phyloP scores from a whole-genome alignment of 2,797 vertebrate genomes.

The Parauchenoglanis ngamensis region DNA sequence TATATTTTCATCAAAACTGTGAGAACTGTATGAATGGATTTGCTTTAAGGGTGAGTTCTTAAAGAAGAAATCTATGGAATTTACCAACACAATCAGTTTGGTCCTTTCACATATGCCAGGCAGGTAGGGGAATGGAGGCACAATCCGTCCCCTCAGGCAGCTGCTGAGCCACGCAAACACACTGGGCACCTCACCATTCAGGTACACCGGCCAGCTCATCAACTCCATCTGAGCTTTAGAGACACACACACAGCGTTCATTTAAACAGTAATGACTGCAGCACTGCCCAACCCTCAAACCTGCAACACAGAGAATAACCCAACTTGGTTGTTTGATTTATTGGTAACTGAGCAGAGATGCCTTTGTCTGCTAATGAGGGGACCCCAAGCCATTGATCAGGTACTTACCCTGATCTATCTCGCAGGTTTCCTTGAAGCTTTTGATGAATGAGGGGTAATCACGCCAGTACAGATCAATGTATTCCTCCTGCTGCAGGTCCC shows the following conservation, averaged over 20 bases:
- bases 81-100: slow-evolving; percentile 89
- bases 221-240: slow-evolving; percentile 82
- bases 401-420: slow-evolving; percentile 85
- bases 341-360: slow-evolving; percentile 47
- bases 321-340: not conserved
- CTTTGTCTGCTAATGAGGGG: slow-evolving; percentile 46
- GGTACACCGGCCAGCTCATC: slow-evolving; percentile 86
- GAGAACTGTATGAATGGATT: not conserved
- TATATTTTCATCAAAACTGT: not conserved
- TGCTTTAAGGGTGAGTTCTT: not conserved
- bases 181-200: slow-evolving; percentile 86
- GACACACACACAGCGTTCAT: not conserved
- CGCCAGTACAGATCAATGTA: slow-evolving; percentile 95
- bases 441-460: slow-evolving; percentile 89
- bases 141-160: slow-evolving; percentile 83
- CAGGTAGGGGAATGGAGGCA: slow-evolving; percentile 86
- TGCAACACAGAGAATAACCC: not conserved
- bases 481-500: slow-evolving; percentile 88
- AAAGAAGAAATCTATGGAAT: not conserved
- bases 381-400: slow-evolving; percentile 34
- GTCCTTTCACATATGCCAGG: slow-evolving; percentile 90
- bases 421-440: slow-evolving; percentile 82
- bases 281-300: not conserved
- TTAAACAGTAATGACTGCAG: slow-evolving; percentile 12
- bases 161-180: slow-evolving; percentile 91